Evolutionary conservation across 2,113 vertebrate species (phyloP).

Genomic region (Mellivora capensis): DNA sequence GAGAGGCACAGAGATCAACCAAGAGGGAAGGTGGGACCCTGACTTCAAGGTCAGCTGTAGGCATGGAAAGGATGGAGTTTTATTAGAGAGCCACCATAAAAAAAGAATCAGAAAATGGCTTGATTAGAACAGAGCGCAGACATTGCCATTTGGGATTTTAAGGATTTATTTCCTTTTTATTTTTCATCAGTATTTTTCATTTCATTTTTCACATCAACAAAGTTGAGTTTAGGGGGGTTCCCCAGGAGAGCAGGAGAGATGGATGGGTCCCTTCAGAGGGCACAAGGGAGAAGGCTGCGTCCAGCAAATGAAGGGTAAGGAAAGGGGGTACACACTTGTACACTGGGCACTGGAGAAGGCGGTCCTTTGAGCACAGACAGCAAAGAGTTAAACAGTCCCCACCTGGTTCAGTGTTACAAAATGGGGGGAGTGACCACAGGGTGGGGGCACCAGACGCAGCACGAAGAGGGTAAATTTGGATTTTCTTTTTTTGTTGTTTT

Average conservation of each 20-base stretch:
- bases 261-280: slow-evolving; percentile 31
- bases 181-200: slow-evolving; percentile 65
- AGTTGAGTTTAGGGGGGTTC: slow-evolving; percentile 45
- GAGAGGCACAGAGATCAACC: not conserved
- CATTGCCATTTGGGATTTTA: slow-evolving; percentile 12
- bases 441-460: slow-evolving; percentile 51
- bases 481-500: slow-evolving; percentile 80
- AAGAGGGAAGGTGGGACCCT: not conserved
- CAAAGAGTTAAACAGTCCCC: slow-evolving; percentile 62
- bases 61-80: not conserved
- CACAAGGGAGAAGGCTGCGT: slow-evolving; percentile 33
- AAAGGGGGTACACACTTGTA: not conserved
- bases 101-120: not conserved
- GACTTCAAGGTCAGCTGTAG: not conserved
- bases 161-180: slow-evolving; percentile 66
- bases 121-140: not conserved
- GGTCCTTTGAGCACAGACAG: slow-evolving; percentile 63
- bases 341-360: slow-evolving; percentile 65
- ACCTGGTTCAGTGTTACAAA: slow-evolving; percentile 66
- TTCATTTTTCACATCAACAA: slow-evolving; percentile 67
- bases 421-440: not conserved
- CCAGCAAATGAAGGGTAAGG: slow-evolving; percentile 5
- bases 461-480: slow-evolving; percentile 28
- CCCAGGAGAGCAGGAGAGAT: slow-evolving; percentile 38
- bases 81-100: not conserved